Percentiles rank a stretch among this genome's conserved stretches.
Conservation (phyloP, 2,888 invertebrate genomes). For the Microplitis manilae region DNA sequence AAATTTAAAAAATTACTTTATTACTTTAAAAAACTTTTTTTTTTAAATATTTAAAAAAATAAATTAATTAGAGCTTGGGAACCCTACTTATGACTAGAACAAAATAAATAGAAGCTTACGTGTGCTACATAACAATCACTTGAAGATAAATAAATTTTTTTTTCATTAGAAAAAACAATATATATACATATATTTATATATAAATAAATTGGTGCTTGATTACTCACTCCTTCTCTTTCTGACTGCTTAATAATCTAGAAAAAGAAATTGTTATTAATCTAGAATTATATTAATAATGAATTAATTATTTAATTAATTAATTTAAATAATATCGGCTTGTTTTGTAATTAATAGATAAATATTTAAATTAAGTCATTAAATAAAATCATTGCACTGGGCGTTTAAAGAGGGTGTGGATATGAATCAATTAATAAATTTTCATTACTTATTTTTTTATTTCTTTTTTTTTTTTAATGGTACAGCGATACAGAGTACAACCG, state of each 20-base stretch:
- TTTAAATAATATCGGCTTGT: neutral
- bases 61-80: neutral
- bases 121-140: constrained; percentile 11
- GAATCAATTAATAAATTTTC: constrained; percentile 30
- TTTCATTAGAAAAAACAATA: constrained; percentile 30
- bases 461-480: constrained; percentile 69
- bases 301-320: constrained; percentile 6
- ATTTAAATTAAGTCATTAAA: neutral
- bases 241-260: constrained; percentile 68
- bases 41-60: neutral
- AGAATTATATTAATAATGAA: neutral
- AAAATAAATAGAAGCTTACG: constrained; percentile 3
- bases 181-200: constrained; percentile 48
- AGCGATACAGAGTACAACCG: constrained; percentile 80
- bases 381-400: neutral
- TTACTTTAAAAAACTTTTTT: neutral
- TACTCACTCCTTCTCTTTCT: constrained; percentile 72
- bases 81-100: constrained; percentile 53
- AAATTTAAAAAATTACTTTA: neutral
- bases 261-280: constrained; percentile 15
- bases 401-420: neutral
- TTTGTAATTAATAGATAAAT: constrained; percentile 12
- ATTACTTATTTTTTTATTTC: constrained; percentile 26
- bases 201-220: constrained; percentile 65
- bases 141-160: neutral